Evolutionary conservation across 2,797 vertebrate genomes (phyloP), one percentile per base, ranked within the genome.

Genomic region (Notolabrus celidotus): DNA sequence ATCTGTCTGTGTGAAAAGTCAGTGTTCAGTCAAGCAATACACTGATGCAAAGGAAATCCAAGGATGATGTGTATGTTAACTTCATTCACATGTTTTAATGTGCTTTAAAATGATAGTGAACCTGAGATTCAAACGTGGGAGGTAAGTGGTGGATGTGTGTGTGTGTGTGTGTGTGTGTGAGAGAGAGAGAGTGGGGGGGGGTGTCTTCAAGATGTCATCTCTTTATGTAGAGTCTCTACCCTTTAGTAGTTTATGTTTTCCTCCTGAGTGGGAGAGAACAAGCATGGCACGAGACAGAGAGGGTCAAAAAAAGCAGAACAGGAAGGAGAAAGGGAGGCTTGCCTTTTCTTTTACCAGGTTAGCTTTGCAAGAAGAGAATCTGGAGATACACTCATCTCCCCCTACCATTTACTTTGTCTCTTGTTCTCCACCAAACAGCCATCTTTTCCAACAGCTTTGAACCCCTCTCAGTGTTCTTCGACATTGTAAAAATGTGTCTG

Each of bases 401-500:
- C 60, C 70, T 60, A 65, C 69, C 71, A 55, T 65, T 38, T 66
- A 67, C 72, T 76, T 46, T 55, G 27, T 74, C 71, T 83, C 68
- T 82, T 81, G 52, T 79, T 86, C 83, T 83, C 79, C 49, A 79
- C 77, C 53, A 14, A 77, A 58, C 46, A 72, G 61, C 73, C 50
- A 56, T 74, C 66, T 78, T 80, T 75, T 74, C 74, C 67, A 52
- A 50, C 74, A 78, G 83, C 91, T 92, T 90, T 92, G 83, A 94
- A 91, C 78, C 66, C 57, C n/a, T n/a, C n/a, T n/a, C n/a, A n/a
- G n/a, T n/a, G n/a, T n/a, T 91, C 74, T 54, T 76, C 65, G 47
- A 83, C 79, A 67, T 69, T 64, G 71, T 66, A 63, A 46, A 47
- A 82, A 61, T 81, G 80, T 61, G 65, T 46, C 10, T 12, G 27